Evolutionary conservation across 2,888 invertebrate species (phyloP).

Genomic region (Cryptocephalus primarius): DNA sequence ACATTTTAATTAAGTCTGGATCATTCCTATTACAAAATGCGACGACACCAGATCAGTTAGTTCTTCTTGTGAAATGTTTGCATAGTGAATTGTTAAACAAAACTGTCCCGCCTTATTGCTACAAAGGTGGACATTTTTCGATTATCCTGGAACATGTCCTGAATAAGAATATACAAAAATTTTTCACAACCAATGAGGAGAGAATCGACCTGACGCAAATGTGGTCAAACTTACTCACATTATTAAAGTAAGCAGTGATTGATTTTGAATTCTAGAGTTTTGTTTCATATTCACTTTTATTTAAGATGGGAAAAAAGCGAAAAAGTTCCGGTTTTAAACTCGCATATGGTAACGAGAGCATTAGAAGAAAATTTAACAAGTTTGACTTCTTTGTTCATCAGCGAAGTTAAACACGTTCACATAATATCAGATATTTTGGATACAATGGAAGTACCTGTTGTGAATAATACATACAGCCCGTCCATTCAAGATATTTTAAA

Average conservation of each 20-base stretch:
- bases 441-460: constrained; percentile 50
- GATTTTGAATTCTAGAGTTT: not conserved
- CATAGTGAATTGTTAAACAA: constrained; percentile 43
- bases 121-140: constrained; percentile 38
- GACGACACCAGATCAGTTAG: constrained; percentile 46
- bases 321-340: constrained; percentile 33
- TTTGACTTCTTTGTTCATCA: constrained; percentile 34
- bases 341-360: constrained; percentile 37
- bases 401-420: constrained; percentile 37
- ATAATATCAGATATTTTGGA: constrained; percentile 53
- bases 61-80: constrained; percentile 49
- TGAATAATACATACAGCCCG: constrained; percentile 35
- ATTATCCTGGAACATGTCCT: constrained; percentile 32
- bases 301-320: constrained; percentile 54
- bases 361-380: constrained; percentile 39
- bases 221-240: constrained; percentile 32
- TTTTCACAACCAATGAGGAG: constrained; percentile 20
- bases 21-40: constrained; percentile 51
- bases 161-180: constrained; percentile 25
- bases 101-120: constrained; percentile 28
- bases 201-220: constrained; percentile 25
- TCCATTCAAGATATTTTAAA: constrained; percentile 57
- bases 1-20: constrained; percentile 49
- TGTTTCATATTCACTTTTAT: constrained; percentile 5
- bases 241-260: constrained; percentile 22